Evolutionary conservation across 2,797 vertebrate genomes (phyloP), one percentile per base, ranked within the genome.

Genomic region (Tiaroga cobitis): DNA sequence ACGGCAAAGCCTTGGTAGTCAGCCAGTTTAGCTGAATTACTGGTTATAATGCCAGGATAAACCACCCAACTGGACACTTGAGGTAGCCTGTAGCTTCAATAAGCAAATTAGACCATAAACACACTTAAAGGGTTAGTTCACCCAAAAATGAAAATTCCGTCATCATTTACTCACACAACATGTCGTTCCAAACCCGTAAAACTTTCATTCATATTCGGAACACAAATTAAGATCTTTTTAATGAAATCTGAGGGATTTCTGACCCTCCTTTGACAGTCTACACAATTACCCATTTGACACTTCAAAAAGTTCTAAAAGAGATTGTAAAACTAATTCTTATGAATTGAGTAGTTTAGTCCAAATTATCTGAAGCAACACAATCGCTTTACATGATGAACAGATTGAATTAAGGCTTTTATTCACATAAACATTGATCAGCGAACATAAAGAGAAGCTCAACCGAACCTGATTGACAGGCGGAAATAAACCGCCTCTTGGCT

Each of bases 61-160:
- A 97, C 94, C 79, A 94, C 85, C 96, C 96, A 97, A 89, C 94
- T 96, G 89, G 96, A 96, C n/a, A 95, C 92, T 87, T 93, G 93
- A 87, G 94, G 94, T 65, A 96, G 91, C 89, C 96, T 96, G 92
- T 95, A 96, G 93, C 94, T 96, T 91, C 85, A 90, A 89, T 90
- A 29, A 72, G 83, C 67, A 80, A 34, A n/a, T 51, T 63, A 82
- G 85, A 83, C 29, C 43, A 24, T 29, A 80, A 39, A 76, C 8
- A 21, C 34, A 24, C 13, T 79, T 41, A 26, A 26, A 29, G 11
- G n/a, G 59, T 6, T 63, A 63, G 59, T 63, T 63, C n/a, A 29
- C 2, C 13, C 59, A 6, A 61, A 29, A 63, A 26, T 15, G 2
- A 26, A 26, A 61, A 13, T 61, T 49, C 46, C 15, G n/a, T 61